Conservation (phyloP, 2,797 vertebrate genomes). For the Halcyon chelicuti region DNA sequence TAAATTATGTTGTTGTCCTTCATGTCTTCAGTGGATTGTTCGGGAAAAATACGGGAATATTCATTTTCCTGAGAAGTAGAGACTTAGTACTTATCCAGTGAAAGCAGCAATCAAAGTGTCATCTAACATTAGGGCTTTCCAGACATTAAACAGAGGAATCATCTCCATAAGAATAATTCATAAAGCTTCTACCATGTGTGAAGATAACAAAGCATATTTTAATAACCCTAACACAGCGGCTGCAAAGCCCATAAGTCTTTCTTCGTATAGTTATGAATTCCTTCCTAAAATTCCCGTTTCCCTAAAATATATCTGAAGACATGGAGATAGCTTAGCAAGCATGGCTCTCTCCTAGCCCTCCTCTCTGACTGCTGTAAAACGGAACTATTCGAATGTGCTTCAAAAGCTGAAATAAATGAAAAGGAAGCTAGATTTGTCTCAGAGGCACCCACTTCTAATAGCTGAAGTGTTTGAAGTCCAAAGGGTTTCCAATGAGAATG, state of each 20-base stretch:
- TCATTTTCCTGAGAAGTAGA: background rate
- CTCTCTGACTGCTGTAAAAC: background rate
- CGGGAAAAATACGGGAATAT: background rate
- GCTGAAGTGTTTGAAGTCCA: conserved; percentile 25
- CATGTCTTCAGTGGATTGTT: background rate
- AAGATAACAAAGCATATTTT: conserved; percentile 58
- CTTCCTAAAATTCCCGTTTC: background rate
- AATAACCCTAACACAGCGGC: conserved; percentile 25
- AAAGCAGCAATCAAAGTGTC: conserved; percentile 32
- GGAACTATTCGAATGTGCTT: conserved; percentile 42
- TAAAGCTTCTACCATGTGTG: background rate
- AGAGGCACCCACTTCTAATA: background rate
- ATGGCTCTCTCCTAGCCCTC: background rate
- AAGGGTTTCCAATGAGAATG: background rate
- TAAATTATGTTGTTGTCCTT: background rate
- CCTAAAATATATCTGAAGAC: background rate
- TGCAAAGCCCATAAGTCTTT: conserved; percentile 11
- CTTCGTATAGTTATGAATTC: background rate
- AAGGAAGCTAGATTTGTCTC: background rate
- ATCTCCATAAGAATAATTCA: conserved; percentile 44
- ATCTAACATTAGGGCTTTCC: conserved; percentile 28
- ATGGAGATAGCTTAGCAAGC: background rate
- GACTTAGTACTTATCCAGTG: background rate
- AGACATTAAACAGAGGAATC: conserved; percentile 7
- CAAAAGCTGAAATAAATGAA: conserved; percentile 37